Percentiles rank a stretch among this genome's conserved stretches.
Evolutionary conservation across 2,797 vertebrate genomes (phyloP).

Genomic region (Potorous gilbertii): DNA sequence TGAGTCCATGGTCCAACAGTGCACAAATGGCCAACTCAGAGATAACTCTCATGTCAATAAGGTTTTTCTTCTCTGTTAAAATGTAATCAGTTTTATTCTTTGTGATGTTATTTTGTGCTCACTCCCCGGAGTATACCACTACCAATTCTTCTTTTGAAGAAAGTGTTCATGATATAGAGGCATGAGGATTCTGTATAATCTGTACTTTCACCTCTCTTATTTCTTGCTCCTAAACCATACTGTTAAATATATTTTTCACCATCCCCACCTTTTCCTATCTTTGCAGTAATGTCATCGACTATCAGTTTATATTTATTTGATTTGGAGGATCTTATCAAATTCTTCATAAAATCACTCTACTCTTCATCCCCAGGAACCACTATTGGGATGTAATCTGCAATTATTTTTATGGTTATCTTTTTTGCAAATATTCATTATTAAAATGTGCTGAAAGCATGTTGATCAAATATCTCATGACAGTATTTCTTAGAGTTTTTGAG

Average conservation of each 20-base stretch:
- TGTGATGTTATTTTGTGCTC: neutral
- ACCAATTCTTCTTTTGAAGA: neutral
- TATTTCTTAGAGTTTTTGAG: neutral
- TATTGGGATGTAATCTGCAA: neutral
- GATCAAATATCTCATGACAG: neutral
- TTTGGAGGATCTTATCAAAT: neutral
- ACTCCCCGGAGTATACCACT: neutral
- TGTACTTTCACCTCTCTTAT: neutral
- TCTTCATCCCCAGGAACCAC: neutral
- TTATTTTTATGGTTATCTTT: neutral
- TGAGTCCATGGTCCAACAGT: neutral
- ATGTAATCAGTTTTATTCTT: neutral
- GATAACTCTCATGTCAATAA: neutral
- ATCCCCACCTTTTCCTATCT: neutral
- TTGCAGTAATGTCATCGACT: neutral
- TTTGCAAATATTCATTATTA: neutral
- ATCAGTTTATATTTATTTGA: neutral
- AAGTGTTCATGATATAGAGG: neutral
- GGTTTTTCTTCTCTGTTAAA: neutral
- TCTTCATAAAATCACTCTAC: neutral
- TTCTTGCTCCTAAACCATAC: neutral
- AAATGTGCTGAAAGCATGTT: neutral
- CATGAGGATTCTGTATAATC: neutral
- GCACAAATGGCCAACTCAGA: neutral
- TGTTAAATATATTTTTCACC: neutral